These are phyloP conservation scores for Fabriciana adippe DNA, from an alignment of 2,888 invertebrate species.

Conservation along the genomic window DNA sequence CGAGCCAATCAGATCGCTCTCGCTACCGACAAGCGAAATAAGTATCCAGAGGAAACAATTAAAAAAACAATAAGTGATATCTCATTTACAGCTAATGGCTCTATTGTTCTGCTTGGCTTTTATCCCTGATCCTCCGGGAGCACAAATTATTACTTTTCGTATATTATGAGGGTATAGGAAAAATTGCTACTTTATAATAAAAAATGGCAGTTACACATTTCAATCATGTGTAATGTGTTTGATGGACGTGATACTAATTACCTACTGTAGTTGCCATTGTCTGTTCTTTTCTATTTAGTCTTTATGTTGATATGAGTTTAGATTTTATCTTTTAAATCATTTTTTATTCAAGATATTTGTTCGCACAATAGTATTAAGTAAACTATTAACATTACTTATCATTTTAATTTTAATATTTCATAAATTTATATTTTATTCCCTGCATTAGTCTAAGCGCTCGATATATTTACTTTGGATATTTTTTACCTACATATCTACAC, in stretches of 20 bases:
- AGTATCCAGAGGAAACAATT: constrained; percentile 41
- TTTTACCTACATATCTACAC: no score
- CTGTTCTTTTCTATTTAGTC: constrained; percentile 8
- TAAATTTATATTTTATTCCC: no score
- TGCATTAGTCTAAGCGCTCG: no score
- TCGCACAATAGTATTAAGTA: no score
- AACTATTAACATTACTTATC: no score
- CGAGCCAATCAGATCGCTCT: constrained; percentile 29
- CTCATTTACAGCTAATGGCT: constrained; percentile 43
- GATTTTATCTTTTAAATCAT: constrained; percentile 12
- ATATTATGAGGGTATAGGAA: constrained; percentile 24
- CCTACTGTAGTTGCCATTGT: constrained; percentile 18
- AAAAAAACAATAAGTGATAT: constrained; percentile 45
- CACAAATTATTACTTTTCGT: constrained; percentile 28
- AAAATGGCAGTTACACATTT: constrained; percentile 21
- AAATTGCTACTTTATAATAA: constrained; percentile 20
- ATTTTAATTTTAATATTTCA: no score
- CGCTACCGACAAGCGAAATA: constrained; percentile 38
- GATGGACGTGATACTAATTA: constrained; percentile 24
- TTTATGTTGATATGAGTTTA: constrained; percentile 16
- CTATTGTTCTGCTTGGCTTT: constrained; percentile 40
- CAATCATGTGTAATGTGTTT: constrained; percentile 16
- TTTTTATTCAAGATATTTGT: neutral
- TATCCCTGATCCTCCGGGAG: constrained; percentile 32
- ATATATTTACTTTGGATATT: no score